Conservation (phyloP, 2,113 vertebrate genomes). For the Sceloporus tristichus region DNA sequence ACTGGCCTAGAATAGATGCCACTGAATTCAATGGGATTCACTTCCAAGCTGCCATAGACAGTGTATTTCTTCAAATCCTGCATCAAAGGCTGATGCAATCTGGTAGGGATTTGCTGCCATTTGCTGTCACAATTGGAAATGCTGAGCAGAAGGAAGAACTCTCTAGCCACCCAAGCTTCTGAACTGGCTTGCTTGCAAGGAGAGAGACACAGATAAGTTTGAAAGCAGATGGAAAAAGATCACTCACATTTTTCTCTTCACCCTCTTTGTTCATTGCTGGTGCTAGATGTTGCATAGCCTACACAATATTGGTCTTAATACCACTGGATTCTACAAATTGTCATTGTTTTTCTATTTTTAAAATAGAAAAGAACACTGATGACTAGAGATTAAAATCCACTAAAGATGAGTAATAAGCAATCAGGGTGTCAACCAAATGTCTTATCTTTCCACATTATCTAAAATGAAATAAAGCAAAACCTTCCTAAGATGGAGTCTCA, state of each 20-base stretch:
- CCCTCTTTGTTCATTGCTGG: too few species aligned
- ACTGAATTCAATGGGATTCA: too few species aligned
- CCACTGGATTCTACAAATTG: neutral
- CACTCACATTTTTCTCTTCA: neutral
- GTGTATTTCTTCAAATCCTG: too few species aligned
- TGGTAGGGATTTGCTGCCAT: too few species aligned
- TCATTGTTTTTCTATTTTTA: neutral
- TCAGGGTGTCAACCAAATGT: conserved; percentile 10
- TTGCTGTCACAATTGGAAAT: neutral
- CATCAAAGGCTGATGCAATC: too few species aligned
- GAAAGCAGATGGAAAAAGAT: neutral
- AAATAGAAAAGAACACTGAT: conserved; percentile 30
- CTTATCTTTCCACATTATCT: neutral
- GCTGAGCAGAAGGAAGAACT: neutral
- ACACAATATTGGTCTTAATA: neutral
- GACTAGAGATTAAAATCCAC: conserved; percentile 20
- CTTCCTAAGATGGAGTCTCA: conserved; percentile 21
- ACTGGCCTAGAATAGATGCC: too few species aligned
- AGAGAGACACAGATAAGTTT: neutral
- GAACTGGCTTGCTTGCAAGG: neutral
- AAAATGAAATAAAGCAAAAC: conserved; percentile 35
- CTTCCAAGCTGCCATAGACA: too few species aligned
- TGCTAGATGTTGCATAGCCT: neutral
- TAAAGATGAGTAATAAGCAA: conserved; percentile 18
- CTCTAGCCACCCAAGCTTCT: neutral